These are phyloP conservation scores for Delphinus delphis DNA, from an alignment of 2,113 vertebrate species.

Conservation along the genomic window DNA sequence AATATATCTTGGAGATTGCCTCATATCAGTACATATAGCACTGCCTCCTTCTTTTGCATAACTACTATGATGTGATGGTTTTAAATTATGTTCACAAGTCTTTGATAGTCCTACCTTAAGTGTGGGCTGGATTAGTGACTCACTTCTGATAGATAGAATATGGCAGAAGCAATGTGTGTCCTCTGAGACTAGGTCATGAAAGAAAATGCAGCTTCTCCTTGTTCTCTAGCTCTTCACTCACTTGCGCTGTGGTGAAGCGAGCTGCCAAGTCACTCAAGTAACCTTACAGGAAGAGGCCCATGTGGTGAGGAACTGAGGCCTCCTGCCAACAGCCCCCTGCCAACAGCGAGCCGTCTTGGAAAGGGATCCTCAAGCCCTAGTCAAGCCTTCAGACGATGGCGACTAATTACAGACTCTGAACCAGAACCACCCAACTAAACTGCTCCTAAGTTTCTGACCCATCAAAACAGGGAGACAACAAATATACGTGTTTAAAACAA, in stretches of 20 bases:
- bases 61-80: background rate
- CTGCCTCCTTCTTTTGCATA: background rate
- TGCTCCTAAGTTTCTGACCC: background rate
- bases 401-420: background rate
- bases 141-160: background rate
- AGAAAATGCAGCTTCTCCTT: background rate
- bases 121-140: background rate
- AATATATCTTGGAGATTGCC: background rate
- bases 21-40: background rate
- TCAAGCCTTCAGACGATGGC: background rate
- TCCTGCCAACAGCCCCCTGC: background rate
- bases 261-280: background rate
- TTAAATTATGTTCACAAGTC: background rate
- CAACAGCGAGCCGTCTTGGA: background rate
- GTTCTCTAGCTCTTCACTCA: background rate
- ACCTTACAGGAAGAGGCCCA: background rate
- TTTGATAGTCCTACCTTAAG: background rate
- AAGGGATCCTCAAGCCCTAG: background rate
- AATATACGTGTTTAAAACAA: background rate
- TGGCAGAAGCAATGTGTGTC: background rate
- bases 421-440: background rate
- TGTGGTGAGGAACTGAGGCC: background rate
- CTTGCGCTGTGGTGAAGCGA: background rate
- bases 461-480: background rate
- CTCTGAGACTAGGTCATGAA: background rate